Conservation (phyloP, 2,888 invertebrate genomes). For the Carpatolechia fugitivella region DNA sequence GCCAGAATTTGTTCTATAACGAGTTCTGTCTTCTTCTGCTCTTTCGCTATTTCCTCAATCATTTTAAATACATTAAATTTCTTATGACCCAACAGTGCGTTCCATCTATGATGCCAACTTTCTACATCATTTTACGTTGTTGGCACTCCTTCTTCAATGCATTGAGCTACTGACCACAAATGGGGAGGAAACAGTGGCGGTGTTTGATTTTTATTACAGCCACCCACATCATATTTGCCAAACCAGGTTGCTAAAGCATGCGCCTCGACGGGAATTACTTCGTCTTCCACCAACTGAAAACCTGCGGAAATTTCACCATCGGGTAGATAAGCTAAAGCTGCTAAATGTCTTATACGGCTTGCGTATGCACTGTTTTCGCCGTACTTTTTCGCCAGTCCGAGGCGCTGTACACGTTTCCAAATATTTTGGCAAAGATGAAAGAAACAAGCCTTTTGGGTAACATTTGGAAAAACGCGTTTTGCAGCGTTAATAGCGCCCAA, state of each 20-base stretch:
- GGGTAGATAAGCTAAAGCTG: conserved; percentile 10
- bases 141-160: not conserved
- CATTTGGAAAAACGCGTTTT: too few species aligned
- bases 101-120: too few species aligned
- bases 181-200: not conserved
- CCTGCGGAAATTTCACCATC: conserved; percentile 5
- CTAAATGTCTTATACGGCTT: conserved; percentile 2
- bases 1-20: not conserved
- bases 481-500: too few species aligned
- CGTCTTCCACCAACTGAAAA: conserved; percentile 1
- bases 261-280: conserved; percentile 1
- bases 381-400: too few species aligned
- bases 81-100: not conserved
- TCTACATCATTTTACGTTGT: not conserved
- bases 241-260: not conserved
- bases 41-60: too few species aligned
- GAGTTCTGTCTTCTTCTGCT: not conserved
- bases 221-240: not conserved
- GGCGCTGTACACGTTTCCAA: too few species aligned
- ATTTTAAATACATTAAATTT: not conserved
- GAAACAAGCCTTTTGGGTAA: too few species aligned
- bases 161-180: not conserved
- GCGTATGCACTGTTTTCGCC: conserved; percentile 12
- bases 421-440: too few species aligned
- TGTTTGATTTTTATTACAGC: not conserved